Evolutionary conservation across 2,797 vertebrate species (phyloP).

Genomic region (Amphiprion clarkii): DNA sequence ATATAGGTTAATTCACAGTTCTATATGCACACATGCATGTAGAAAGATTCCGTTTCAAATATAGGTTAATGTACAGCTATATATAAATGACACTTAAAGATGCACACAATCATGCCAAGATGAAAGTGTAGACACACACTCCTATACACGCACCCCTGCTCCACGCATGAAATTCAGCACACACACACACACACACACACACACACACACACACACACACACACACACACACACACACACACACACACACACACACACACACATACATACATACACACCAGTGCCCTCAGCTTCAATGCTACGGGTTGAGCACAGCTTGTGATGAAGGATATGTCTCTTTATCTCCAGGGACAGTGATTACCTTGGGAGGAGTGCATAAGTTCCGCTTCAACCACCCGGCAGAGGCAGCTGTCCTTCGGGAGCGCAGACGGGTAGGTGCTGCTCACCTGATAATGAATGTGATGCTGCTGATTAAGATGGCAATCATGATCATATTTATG

Average conservation of each 20-base stretch:
- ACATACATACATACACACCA: neutral
- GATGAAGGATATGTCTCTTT: constrained; percentile 46
- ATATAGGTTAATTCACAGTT: constrained; percentile 32
- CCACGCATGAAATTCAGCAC: no score
- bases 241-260: no score
- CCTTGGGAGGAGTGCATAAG: constrained; percentile 91
- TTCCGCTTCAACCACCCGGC: constrained; percentile 98
- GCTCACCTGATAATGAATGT: constrained; percentile 23
- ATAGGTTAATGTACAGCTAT: constrained; percentile 25
- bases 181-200: constrained; percentile 1
- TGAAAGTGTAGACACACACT: constrained; percentile 7
- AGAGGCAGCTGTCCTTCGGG: constrained; percentile 93
- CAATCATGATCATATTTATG: constrained; percentile 27
- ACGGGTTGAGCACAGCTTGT: constrained; percentile 40
- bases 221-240: no score
- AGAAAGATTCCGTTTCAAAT: neutral
- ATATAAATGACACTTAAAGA: constrained; percentile 16
- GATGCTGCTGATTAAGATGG: constrained; percentile 27
- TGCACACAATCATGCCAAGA: constrained; percentile 13
- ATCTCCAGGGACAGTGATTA: constrained; percentile 90
- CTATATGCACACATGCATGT: constrained; percentile 14
- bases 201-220: no score
- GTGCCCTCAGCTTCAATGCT: constrained; percentile 15
- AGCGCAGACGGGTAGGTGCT: constrained; percentile 89
- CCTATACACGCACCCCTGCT: no score